phyloP scores from a whole-genome alignment of 1,140 invertebrate genomes.

The Microplitis demolitor region DNA sequence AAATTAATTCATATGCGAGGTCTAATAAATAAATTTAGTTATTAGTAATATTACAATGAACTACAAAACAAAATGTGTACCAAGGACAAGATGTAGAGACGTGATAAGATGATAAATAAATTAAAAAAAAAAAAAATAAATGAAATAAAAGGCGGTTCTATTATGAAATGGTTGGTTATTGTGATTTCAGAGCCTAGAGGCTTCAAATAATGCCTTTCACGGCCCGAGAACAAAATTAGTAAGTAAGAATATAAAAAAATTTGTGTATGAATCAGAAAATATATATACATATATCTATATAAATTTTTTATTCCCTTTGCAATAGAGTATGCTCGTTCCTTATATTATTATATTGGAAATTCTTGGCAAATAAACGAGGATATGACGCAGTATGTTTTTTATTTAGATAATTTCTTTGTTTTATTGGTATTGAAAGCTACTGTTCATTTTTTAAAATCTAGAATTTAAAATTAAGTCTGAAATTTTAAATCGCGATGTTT shows the following conservation, averaged over 20 bases:
- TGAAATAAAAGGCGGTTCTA: conserved; percentile 28
- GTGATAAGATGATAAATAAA: background rate
- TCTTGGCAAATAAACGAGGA: too few species aligned
- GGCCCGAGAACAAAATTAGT: conserved; percentile 63
- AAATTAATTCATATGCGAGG: too few species aligned
- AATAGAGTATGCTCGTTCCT: conserved; percentile 38
- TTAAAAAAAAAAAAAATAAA: background rate
- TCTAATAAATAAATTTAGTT: too few species aligned
- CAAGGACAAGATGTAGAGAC: background rate
- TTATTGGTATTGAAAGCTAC: too few species aligned
- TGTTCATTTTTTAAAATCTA: too few species aligned
- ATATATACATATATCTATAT: conserved; percentile 27
- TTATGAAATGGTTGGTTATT: conserved; percentile 58
- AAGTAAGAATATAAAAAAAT: conserved; percentile 55
- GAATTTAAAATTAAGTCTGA: too few species aligned
- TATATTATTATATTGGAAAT: background rate
- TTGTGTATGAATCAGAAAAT: conserved; percentile 56
- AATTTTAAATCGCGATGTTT: too few species aligned
- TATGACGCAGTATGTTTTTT: too few species aligned
- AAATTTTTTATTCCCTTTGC: conserved; percentile 28
- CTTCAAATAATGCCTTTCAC: conserved; percentile 64
- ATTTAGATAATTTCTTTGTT: too few species aligned
- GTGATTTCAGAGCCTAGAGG: conserved; percentile 64
- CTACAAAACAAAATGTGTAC: background rate
- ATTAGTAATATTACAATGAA: too few species aligned